Percentiles rank a stretch among this genome's conserved stretches.
Conservation (phyloP, 2,113 vertebrate genomes). For the Tor tambroides region DNA sequence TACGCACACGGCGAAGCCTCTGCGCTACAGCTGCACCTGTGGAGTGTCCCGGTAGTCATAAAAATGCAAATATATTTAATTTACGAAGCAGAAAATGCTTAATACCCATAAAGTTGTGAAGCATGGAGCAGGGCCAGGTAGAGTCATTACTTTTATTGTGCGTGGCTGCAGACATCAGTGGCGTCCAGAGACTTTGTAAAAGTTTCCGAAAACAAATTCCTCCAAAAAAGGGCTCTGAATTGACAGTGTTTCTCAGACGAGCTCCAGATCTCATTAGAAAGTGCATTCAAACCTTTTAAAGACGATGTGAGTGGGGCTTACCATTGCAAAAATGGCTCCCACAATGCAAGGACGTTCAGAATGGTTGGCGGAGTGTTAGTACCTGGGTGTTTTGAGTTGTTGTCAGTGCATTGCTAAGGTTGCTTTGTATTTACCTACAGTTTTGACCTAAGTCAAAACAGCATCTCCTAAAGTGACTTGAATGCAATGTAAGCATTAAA, state of each 20-base stretch:
- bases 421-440: neutral
- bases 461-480: neutral
- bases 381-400: neutral
- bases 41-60: neutral
- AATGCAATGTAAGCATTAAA: neutral
- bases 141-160: constrained; percentile 21
- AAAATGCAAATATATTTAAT: constrained; percentile 21
- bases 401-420: neutral
- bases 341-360: neutral
- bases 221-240: neutral
- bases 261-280: neutral
- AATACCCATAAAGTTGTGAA: constrained; percentile 7
- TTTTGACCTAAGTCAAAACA: neutral
- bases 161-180: neutral
- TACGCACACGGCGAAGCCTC: neutral
- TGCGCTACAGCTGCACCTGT: neutral
- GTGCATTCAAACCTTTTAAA: neutral
- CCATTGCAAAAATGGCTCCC: neutral
- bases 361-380: neutral
- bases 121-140: constrained; percentile 1
- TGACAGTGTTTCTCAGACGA: neutral
- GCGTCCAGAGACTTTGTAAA: constrained; percentile 7
- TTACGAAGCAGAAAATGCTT: constrained; percentile 26
- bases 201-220: constrained; percentile 27
- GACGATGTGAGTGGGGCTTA: neutral